phyloP scores from a whole-genome alignment of 2,113 vertebrate genomes.

The Orcinus orca region DNA sequence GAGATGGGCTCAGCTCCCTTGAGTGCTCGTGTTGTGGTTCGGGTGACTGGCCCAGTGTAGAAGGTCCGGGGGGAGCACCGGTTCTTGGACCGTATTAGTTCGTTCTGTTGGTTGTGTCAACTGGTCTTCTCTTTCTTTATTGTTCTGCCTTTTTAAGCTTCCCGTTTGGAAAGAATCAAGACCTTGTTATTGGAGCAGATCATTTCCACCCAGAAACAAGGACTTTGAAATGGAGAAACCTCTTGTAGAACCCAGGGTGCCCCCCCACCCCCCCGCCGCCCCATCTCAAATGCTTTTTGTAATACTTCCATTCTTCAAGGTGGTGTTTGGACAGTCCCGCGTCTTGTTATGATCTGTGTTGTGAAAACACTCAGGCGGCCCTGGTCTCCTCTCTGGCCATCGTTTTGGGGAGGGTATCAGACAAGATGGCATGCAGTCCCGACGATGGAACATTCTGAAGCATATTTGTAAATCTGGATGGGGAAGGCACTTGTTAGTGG shows the following conservation, averaged over 20 bases:
- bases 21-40: fast-evolving
- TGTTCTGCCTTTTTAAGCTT: not conserved
- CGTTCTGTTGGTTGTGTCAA: not conserved
- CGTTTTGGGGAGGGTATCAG: not conserved
- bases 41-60: fast-evolving
- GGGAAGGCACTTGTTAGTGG: not conserved
- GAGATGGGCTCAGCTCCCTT: fast-evolving
- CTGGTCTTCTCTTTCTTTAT: not conserved
- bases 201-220: not conserved
- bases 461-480: not conserved
- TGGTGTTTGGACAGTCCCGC: fast-evolving
- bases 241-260: not conserved
- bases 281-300: not conserved
- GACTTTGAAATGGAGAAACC: not conserved
- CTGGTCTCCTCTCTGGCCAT: not conserved
- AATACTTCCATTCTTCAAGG: not conserved
- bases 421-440: not conserved
- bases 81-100: not conserved
- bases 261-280: not conserved
- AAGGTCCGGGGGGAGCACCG: not conserved
- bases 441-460: not conserved
- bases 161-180: not conserved
- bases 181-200: not conserved
- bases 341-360: not conserved
- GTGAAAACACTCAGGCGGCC: not conserved